Conservation (phyloP, 2,113 vertebrate species). For the Pelecanoides urinatrix region DNA sequence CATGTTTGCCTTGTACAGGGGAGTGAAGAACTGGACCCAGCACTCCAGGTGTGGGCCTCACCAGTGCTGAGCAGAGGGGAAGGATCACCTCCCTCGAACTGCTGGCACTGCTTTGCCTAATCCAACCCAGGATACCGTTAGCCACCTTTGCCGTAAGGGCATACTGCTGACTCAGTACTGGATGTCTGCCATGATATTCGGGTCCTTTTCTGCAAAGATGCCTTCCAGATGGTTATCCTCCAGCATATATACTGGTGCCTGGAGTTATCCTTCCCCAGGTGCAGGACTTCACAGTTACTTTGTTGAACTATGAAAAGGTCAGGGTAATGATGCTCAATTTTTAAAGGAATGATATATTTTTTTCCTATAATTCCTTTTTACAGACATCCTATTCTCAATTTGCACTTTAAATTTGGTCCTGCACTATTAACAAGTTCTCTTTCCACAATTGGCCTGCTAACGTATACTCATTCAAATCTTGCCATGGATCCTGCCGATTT, state of each 20-base stretch:
- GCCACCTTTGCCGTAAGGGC: rapidly evolving
- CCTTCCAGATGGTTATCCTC: neutral
- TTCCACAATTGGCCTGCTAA: neutral
- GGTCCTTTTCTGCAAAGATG: neutral
- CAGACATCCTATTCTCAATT: neutral
- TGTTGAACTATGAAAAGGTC: neutral
- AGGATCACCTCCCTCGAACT: neutral
- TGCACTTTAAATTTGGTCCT: neutral
- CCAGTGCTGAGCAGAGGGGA: neutral
- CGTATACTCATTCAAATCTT: neutral
- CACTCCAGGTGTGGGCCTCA: neutral
- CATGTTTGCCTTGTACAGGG: neutral
- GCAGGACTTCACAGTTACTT: neutral
- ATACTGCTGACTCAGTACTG: neutral
- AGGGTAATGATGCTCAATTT: neutral
- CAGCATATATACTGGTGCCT: neutral
- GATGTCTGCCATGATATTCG: neutral
- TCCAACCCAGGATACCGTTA: neutral
- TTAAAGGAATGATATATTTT: neutral
- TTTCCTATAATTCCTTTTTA: neutral
- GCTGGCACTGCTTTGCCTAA: neutral
- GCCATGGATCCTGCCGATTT: neutral
- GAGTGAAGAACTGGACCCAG: neutral
- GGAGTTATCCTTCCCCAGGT: neutral
- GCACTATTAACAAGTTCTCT: neutral